Percentiles rank a stretch among this genome's conserved stretches.
Evolutionary conservation across 2,113 vertebrate genomes (phyloP).

Genomic region (Montifringilla adamsi): DNA sequence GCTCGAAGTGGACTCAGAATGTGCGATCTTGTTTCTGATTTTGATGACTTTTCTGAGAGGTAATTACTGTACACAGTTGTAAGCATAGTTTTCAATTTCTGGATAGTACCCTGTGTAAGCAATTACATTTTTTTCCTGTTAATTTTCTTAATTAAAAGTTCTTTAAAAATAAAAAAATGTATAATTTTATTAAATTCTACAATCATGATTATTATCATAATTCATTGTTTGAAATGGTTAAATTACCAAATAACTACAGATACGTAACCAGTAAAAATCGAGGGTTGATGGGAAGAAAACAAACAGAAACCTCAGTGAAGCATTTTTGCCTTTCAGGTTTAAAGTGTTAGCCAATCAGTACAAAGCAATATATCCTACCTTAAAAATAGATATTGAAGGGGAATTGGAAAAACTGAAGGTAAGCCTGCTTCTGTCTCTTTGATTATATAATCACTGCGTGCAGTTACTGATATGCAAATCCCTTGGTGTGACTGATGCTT

Average conservation of each 20-base stretch:
- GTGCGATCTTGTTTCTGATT: slow-evolving; percentile 95
- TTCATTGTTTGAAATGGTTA: neutral
- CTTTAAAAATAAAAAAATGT: neutral
- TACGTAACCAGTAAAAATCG: neutral
- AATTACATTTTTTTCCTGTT: neutral
- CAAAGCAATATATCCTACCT: slow-evolving; percentile 91
- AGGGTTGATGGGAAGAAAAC: neutral
- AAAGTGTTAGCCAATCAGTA: slow-evolving; percentile 93
- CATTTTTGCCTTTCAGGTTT: slow-evolving; percentile 79
- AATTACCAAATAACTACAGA: neutral
- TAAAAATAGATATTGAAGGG: slow-evolving; percentile 91
- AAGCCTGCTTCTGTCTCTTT: slow-evolving; percentile 3
- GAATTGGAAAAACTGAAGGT: slow-evolving; percentile 92
- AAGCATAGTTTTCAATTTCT: neutral
- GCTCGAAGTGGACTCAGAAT: slow-evolving; percentile 94
- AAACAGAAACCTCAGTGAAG: neutral
- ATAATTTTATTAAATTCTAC: neutral
- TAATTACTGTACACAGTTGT: slow-evolving; percentile 51
- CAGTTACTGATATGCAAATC: neutral
- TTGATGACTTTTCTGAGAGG: slow-evolving; percentile 93
- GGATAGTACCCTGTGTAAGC: neutral
- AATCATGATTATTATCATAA: neutral
- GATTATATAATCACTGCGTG: neutral
- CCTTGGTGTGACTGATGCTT: neutral
- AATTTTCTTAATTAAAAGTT: neutral